Evolutionary conservation across 2,888 invertebrate species (phyloP), one percentile per base, ranked within the genome.

Genomic region (Dimorphilus gyrociliatus): DNA sequence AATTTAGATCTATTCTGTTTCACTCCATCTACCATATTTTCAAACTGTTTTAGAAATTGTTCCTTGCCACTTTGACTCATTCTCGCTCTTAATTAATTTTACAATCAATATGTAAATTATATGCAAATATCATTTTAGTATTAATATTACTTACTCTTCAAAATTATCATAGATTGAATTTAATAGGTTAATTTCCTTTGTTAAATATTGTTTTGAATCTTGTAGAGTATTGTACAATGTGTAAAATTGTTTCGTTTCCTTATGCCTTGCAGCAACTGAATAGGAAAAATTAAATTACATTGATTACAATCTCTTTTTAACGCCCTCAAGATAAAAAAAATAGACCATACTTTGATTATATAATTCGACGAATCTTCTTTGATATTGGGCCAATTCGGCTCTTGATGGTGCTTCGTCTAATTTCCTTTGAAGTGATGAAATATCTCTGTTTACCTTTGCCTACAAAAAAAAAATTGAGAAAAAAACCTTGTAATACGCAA

Each of bases 201-300:
- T 78, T 52, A 90, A 73, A 60, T 90, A 92, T 23, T 79, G 69
- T 61, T 82, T 80, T n/a, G 82, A 81, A 65, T 92, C 90, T 57
- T 85, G 79, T 31, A 92, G 67, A 2, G 86, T 86, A 61, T 97
- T 94, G 65, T 88, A 88, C 38, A 92, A 70, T 23, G 84, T 85
- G 60, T 81, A 94, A 68, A 85, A 90, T 68, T 92, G 88, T 63
- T 92, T 92, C 0, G 92, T 92, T 70, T 94, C 90, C 56, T 81
- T 78, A 60, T 92, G 88, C 51, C 85, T 90, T 17, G 81, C 78
- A 38, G 86, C 79, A 53, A 94, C 86, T 86, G 65, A 37, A 72
- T 61, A 35, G 21, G 8, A 33, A 4, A 37, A 1, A 32, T 6
- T 15, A n/a, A n/a, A n/a, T n/a, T n/a, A n/a, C n/a, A n/a, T n/a